Evolutionary conservation across 2,888 invertebrate species (phyloP), one percentile per base, ranked within the genome.

Genomic region (Caenorhabditis plicata): DNA sequence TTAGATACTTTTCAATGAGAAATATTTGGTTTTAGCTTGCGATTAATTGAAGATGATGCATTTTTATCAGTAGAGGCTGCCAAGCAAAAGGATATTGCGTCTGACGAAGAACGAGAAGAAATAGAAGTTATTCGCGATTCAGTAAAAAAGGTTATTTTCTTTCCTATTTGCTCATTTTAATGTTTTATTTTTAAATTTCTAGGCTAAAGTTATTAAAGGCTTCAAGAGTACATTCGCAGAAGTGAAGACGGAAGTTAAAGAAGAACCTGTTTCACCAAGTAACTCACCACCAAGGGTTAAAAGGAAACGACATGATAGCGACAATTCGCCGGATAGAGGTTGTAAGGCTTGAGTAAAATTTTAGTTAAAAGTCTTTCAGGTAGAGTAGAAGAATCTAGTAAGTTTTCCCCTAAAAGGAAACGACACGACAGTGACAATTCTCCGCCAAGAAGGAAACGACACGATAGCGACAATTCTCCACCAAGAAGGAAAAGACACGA

Each of bases 11-110:
- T 23, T 13, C 25, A 31, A 39, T 9, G 11, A 15, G 35, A 45
- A 36, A 33, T 17, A 7, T 20, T 9, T 5, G n/a, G 19, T 68
- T 61, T 47, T 39, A 71, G 73, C 9, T 53, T 74, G 42, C 55
- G 65, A 32, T 46, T 74, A 26, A 48, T 73, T 15, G 73, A 73
- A 46, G 71, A 70, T 22, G 69, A 73, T 32, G 68, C 71, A 9
- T 73, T 73, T 44, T 51, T 67, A 11, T 48, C 70, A 1, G 68
- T 66, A 13, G 63, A 56, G 9, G 60, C 63, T 1, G 56, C 68
- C 2, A 58, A 53, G 33, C 38, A 31, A 3, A 48, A 46, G 26
- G 63, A 66, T 4, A 54, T 55, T 5, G 61, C 54, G 17, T 60
- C 62, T 3, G 58, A 56, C 13, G 66, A 68, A 11, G 65, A 68